Evolutionary conservation across 2,888 invertebrate species (phyloP), one percentile per base, ranked within the genome.

Genomic region (Abrostola tripartita): DNA sequence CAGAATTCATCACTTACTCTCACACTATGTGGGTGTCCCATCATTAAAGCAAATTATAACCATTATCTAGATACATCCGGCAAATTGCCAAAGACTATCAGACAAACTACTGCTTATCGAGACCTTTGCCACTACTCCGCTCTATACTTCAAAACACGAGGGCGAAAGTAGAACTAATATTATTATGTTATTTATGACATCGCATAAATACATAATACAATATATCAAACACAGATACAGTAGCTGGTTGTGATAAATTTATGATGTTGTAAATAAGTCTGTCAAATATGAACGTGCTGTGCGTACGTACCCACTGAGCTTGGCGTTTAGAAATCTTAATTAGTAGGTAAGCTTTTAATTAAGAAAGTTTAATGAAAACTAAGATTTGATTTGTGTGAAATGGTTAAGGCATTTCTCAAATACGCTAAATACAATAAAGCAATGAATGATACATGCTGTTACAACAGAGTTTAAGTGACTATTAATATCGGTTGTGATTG

Each of bases 41-140:
- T 76, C 72, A 72, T 67, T 69, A 79, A 66, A 81, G 80, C 83
- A 83, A 85, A 82, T 85, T 82, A 81, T 72, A 82, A 74, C 79
- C 12, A 70, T 82, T 87, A 88, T 86, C 85, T 81, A 74, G 65
- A 79, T 80, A 90, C 90, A 91, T 92, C 91, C 92, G 91, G 90
- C 89, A 90, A 92, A 91, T 91, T 89, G 85, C 85, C 85, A 82
- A 88, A 89, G 88, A 80, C 81, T 88, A 89, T 88, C 85, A 78
- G 74, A 81, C 85, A 81, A 85, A 88, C 80, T 81, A 72, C 70
- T 79, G 76, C 81, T 91, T 92, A 90, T 92, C 92, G 72, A 78
- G 87, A 91, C 90, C 90, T 90, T 89, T 91, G 89, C 82, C 88
- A 85, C 86, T 78, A 73, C 83, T 85, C 68, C 71, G 68, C 65